A percentile compares a stretch with the other conserved stretches of the same genome.
Conservation (phyloP, 1,140 invertebrate genomes). For the Heterodera schachtii region DNA sequence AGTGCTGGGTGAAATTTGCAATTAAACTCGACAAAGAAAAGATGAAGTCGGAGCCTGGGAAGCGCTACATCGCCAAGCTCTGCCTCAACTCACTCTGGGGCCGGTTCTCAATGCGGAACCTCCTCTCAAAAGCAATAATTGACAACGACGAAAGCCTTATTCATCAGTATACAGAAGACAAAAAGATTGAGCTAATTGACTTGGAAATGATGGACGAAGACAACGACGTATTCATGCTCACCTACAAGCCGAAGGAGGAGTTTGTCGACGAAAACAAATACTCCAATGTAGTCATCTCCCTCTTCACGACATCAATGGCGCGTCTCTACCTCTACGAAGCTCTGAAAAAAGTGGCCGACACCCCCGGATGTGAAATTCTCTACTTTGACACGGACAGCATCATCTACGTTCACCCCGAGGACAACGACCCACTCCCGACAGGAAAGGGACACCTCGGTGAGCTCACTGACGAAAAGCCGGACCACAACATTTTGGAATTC, state of each 20-base stretch:
- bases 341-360: slow-evolving; percentile 1
- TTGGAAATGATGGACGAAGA: not conserved
- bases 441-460: slow-evolving; percentile 7
- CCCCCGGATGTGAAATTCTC: no score
- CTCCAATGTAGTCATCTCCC: not conserved
- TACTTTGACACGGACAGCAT: slow-evolving; percentile 1
- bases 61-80: slow-evolving; percentile 12
- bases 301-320: not conserved
- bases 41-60: not conserved
- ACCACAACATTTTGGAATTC: not conserved
- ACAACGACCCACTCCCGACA: not conserved
- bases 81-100: slow-evolving; percentile 15
- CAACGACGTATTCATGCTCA: not conserved
- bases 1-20: not conserved
- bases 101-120: not conserved
- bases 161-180: not conserved
- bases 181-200: slow-evolving; percentile 3
- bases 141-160: not conserved
- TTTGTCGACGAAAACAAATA: not conserved
- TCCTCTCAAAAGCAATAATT: not conserved
- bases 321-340: not conserved
- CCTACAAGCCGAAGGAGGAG: not conserved
- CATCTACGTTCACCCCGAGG: not conserved
- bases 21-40: not conserved
- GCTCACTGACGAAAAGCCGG: not conserved